Conservation (phyloP, 2,888 invertebrate genomes). For the Hypsopygia costalis region DNA sequence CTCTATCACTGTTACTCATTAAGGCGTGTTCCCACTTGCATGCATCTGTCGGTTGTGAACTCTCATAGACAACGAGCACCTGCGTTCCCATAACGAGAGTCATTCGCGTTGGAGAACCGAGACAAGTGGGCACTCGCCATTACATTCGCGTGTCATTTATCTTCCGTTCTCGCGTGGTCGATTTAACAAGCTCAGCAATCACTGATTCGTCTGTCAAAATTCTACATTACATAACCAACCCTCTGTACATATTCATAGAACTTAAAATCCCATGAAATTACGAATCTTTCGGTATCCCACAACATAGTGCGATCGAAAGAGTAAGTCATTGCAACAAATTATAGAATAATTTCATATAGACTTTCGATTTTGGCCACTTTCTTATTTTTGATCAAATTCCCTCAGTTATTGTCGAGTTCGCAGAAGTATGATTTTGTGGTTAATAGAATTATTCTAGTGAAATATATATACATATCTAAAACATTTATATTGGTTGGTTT, state of each 20-base stretch:
- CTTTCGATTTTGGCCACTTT: conserved; percentile 50
- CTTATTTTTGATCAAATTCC: conserved; percentile 35
- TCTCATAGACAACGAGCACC: no score
- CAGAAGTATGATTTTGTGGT: no score
- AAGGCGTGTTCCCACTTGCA: no score
- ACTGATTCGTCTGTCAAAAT: background rate
- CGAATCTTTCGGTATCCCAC: background rate
- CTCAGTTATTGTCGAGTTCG: background rate
- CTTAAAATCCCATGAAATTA: background rate
- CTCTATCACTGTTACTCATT: no score
- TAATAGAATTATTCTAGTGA: no score
- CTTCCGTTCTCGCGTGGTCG: conserved; percentile 16
- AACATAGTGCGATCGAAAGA: conserved; percentile 19
- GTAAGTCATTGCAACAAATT: conserved; percentile 44
- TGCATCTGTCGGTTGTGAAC: no score
- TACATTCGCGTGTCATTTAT: conserved; percentile 17
- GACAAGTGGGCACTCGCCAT: background rate
- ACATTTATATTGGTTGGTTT: no score
- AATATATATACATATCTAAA: no score
- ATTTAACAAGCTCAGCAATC: conserved; percentile 12
- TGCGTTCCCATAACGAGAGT: no score
- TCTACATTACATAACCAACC: conserved; percentile 8
- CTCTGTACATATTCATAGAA: background rate
- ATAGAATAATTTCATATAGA: conserved; percentile 31
- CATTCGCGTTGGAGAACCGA: no score